These are phyloP conservation scores for Melieria omissa DNA, from an alignment of 2,888 invertebrate species.

Conservation along the genomic window DNA sequence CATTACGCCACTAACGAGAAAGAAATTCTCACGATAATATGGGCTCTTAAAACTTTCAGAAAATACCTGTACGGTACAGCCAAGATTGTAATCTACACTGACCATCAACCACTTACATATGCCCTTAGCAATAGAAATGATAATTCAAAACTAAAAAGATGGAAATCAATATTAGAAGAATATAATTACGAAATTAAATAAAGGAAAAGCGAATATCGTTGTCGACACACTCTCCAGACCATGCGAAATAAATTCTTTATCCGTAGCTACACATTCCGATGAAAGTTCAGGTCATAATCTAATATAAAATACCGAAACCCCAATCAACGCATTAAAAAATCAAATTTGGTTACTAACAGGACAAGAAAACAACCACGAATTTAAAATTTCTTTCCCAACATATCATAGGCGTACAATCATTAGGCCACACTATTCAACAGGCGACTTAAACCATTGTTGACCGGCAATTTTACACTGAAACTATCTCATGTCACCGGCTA, in stretches of 20 bases:
- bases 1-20: too few relatives aligned
- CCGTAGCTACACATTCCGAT: conserved; percentile 10
- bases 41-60: too few relatives aligned
- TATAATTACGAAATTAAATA: conserved; percentile 19
- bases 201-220: conserved; percentile 10
- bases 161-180: conserved; percentile 17
- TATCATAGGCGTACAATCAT: too few relatives aligned
- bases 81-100: too few relatives aligned
- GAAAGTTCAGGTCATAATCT: conserved; percentile 24
- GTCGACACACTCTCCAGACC: conserved; percentile 12
- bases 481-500: too few relatives aligned
- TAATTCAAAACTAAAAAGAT: conserved; percentile 15
- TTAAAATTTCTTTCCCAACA: background rate
- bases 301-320: conserved; percentile 16
- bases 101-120: background rate
- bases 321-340: conserved; percentile 23
- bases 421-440: too few relatives aligned
- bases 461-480: too few relatives aligned
- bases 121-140: conserved; percentile 11
- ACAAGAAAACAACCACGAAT: background rate
- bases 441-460: too few relatives aligned
- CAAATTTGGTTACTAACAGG: conserved; percentile 27
- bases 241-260: conserved; percentile 20
- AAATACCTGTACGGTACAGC: too few relatives aligned
- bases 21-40: too few relatives aligned